These are phyloP conservation scores for Motacilla alba DNA, from an alignment of 2,113 vertebrate genomes.

Conservation along the genomic window DNA sequence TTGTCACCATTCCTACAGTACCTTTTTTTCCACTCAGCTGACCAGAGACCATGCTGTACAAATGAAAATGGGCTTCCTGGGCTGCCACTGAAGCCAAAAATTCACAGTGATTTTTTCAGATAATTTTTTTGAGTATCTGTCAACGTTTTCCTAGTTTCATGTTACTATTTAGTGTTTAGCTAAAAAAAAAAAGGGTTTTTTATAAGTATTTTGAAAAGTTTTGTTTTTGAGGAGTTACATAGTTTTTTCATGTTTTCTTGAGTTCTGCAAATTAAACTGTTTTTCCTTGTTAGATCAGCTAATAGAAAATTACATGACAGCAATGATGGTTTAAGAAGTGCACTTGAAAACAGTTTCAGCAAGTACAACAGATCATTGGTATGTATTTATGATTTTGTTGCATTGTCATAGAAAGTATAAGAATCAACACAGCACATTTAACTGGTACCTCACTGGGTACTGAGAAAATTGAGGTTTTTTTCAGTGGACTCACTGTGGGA, in stretches of 20 bases:
- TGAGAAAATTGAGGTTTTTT: not conserved
- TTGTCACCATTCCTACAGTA: not conserved
- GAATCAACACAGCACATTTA: not conserved
- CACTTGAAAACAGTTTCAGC: slow-evolving; percentile 83
- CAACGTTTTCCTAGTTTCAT: not conserved
- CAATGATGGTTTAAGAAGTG: slow-evolving; percentile 81
- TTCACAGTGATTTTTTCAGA: not conserved
- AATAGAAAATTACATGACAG: slow-evolving; percentile 88
- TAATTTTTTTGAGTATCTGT: not conserved
- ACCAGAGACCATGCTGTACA: not conserved
- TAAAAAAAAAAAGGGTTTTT: not conserved
- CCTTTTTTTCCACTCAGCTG: not conserved
- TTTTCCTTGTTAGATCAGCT: slow-evolving; percentile 72
- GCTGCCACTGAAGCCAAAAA: not conserved
- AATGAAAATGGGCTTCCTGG: not conserved
- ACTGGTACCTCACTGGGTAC: not conserved
- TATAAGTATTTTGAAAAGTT: not conserved
- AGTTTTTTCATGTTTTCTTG: not conserved
- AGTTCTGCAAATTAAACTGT: not conserved
- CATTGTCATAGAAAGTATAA: not conserved
- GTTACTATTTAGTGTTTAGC: not conserved
- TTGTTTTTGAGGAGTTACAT: not conserved
- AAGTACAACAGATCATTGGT: slow-evolving; percentile 79
- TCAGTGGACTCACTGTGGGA: not conserved
- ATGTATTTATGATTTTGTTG: not conserved